Percentiles rank a stretch among this genome's conserved stretches.
Evolutionary conservation across 1,140 invertebrate species (phyloP).

Genomic region (Drosophila dunni): DNA sequence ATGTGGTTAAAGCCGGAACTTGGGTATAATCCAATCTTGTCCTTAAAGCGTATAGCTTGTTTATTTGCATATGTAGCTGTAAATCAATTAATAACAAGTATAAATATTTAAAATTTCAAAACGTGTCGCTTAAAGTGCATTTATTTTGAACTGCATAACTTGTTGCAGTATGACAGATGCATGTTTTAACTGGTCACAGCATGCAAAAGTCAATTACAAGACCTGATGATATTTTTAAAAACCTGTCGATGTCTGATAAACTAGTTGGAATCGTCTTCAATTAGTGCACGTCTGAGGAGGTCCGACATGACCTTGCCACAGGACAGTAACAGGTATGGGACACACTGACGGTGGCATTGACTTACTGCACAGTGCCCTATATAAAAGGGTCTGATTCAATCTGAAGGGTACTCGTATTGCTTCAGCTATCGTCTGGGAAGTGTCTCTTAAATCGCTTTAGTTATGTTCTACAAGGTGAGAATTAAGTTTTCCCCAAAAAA

Average conservation of each 20-base stretch:
- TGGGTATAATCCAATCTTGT: no score
- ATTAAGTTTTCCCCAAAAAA: not conserved
- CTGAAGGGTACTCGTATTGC: conserved; percentile 35
- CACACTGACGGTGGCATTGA: conserved; percentile 66
- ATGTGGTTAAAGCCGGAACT: no score
- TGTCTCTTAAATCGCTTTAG: conserved; percentile 22
- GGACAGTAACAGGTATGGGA: conserved; percentile 49
- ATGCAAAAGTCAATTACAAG: conserved; percentile 22
- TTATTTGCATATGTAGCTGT: no score
- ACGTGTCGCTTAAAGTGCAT: not conserved
- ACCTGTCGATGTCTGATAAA: conserved; percentile 78
- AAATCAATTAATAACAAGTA: no score
- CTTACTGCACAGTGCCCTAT: conserved; percentile 56
- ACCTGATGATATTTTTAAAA: conserved; percentile 29
- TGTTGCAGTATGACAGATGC: conserved; percentile 12
- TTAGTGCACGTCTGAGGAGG: conserved; percentile 61
- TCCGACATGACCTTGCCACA: conserved; percentile 60
- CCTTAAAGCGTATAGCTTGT: no score
- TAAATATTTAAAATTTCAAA: no score
- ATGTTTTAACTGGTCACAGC: not conserved
- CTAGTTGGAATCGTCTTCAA: conserved; percentile 62
- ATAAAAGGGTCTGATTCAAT: conserved; percentile 38
- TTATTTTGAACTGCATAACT: not conserved
- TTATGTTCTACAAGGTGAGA: conserved; percentile 63
- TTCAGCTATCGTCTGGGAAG: conserved; percentile 42